Evolutionary conservation across 2,888 invertebrate genomes (phyloP).

Genomic region (Oscheius onirici): DNA sequence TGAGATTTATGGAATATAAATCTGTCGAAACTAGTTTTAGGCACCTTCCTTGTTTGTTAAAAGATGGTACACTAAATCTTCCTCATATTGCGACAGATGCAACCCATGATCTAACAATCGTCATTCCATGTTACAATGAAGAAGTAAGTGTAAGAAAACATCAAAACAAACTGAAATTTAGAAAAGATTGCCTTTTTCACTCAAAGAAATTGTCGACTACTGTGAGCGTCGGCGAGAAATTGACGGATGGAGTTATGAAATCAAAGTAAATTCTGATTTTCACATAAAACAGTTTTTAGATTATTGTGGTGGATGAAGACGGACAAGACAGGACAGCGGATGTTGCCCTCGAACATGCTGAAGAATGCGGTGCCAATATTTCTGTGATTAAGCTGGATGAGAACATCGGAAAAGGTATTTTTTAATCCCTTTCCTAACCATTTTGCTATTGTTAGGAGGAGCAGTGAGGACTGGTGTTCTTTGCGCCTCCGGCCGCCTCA

Average conservation of each 20-base stretch:
- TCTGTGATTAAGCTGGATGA: constrained; percentile 84
- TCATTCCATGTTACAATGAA: constrained; percentile 1
- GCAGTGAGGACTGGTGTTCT: constrained; percentile 91
- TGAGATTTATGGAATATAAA: not conserved
- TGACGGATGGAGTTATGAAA: constrained; percentile 81
- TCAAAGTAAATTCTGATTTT: constrained; percentile 72
- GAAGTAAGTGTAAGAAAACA: not conserved
- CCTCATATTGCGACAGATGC: not conserved
- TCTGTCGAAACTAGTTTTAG: too few species aligned
- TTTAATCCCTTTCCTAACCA: not conserved
- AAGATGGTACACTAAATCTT: not conserved
- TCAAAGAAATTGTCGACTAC: constrained; percentile 73
- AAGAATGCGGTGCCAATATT: constrained; percentile 84
- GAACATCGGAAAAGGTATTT: constrained; percentile 90
- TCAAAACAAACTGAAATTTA: not conserved
- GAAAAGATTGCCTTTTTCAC: constrained; percentile 82
- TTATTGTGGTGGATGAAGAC: constrained; percentile 89
- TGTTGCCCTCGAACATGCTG: constrained; percentile 83
- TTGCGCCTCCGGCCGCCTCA: constrained; percentile 84
- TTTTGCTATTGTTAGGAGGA: constrained; percentile 76
- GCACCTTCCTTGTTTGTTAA: not conserved
- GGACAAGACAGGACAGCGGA: constrained; percentile 87
- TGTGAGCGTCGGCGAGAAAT: constrained; percentile 38
- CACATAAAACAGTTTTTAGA: constrained; percentile 32
- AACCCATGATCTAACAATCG: not conserved